Conservation (phyloP, 1,140 invertebrate genomes). For the Prorops nasuta region DNA sequence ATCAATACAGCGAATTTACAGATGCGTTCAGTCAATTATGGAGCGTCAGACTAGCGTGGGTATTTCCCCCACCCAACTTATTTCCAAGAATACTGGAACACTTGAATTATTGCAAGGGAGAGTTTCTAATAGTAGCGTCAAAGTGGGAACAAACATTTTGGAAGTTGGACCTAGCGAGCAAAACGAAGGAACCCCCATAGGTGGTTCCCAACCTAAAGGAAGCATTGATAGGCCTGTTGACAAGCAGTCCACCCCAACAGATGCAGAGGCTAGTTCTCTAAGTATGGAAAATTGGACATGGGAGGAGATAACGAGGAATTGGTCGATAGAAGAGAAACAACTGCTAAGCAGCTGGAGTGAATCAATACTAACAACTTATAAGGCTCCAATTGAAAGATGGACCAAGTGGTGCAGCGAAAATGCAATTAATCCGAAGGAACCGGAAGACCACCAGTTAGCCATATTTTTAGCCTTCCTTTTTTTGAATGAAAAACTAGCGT, state of each 20-base stretch:
- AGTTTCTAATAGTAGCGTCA: conserved; percentile 7
- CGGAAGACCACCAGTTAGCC: conserved; percentile 21
- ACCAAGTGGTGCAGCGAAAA: conserved; percentile 19
- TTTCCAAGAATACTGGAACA: conserved; percentile 35
- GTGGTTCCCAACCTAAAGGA: neutral
- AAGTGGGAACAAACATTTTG: conserved; percentile 12
- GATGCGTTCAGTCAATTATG: conserved; percentile 34
- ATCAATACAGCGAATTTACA: conserved; percentile 23
- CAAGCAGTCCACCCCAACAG: conserved; percentile 7
- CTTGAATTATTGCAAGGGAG: conserved; percentile 26
- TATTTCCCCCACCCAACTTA: conserved; percentile 41
- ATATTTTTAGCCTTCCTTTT: conserved; percentile 27
- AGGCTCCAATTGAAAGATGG: conserved; percentile 13
- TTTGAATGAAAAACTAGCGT: conserved; percentile 16
- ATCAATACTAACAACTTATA: conserved; percentile 14
- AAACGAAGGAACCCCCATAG: neutral
- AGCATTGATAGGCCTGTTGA: conserved; percentile 5
- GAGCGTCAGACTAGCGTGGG: conserved; percentile 37
- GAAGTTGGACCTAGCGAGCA: conserved; percentile 3
- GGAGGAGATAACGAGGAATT: neutral
- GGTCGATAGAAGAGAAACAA: conserved; percentile 1
- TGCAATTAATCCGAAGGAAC: conserved; percentile 7
- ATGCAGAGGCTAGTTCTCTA: conserved; percentile 8
- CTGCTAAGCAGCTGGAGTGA: conserved; percentile 5
- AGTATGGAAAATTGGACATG: conserved; percentile 12